A percentile compares a stretch with the other conserved stretches of the same genome.
Conservation (phyloP, 2,888 invertebrate genomes). For the Aleiodes testaceus region DNA sequence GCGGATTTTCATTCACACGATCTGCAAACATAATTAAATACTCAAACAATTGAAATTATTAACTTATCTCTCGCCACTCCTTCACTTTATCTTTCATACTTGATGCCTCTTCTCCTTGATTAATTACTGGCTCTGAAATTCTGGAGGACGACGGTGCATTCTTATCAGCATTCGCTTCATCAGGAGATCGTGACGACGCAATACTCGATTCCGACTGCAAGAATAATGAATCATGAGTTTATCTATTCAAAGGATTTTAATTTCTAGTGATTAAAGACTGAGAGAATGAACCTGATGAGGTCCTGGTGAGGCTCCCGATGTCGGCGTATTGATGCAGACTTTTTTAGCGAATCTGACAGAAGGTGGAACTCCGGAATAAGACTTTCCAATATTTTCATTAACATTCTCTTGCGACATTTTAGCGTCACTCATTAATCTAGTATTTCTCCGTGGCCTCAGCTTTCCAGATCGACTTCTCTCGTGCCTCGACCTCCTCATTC, state of each 20-base stretch:
- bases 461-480: slow-evolving; percentile 65
- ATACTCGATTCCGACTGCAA: background rate
- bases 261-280: background rate
- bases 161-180: background rate
- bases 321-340: slow-evolving; percentile 61
- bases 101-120: background rate
- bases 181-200: background rate
- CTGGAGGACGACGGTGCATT: slow-evolving; percentile 12
- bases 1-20: slow-evolving; percentile 48
- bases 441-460: slow-evolving; percentile 60
- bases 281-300: slow-evolving; percentile 4
- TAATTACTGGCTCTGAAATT: background rate
- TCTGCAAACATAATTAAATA: background rate
- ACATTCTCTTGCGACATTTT: slow-evolving; percentile 60
- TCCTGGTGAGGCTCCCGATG: slow-evolving; percentile 7
- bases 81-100: background rate
- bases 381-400: slow-evolving; percentile 56
- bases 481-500: slow-evolving; percentile 61
- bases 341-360: slow-evolving; percentile 69
- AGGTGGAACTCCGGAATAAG: slow-evolving; percentile 59
- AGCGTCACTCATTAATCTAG: slow-evolving; percentile 62
- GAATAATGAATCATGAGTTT: background rate
- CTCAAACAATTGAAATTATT: too few species aligned
- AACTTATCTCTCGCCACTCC: background rate
- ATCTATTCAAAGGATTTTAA: background rate